Base-by-base conservation (phyloP, 2,797 vertebrate species). In the Hippoglossus hippoglossus region DNA sequence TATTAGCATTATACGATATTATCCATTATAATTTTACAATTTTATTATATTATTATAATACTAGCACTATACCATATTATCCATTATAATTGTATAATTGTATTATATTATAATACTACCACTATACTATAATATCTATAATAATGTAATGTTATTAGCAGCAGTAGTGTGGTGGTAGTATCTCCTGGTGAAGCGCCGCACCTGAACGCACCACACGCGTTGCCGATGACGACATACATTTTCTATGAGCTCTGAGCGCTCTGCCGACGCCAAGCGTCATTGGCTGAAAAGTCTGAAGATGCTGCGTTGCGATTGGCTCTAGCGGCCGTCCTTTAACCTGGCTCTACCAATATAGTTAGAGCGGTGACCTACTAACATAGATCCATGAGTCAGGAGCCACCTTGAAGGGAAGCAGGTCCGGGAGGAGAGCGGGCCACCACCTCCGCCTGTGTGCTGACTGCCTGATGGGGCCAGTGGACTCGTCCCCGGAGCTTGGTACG, bases 311-410 rank as follows among this genome's bases (percentile, higher is more conserved):
- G 15, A 94, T 94, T 94, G 94, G 94, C 81, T 73, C 41, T 2
- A 0, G 16, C 0, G 12, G 41, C 81, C 88, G 93, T 86, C 94
- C 80, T 19, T 94, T 36, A 83, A 61, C 5, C 19, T 8, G 25
- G 53, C 73, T 54, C 90, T 90, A 75, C 92, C 92, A 94, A 93
- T 93, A 77, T 91, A 80, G 64, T 92, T 87, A 83, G 83, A 24
- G 54, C 87, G 86, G 80, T 97, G 97, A 97, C 96, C 96, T 95
- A 97, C 96, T 97, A 97, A 97, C 96, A 97, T 95, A 97, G 89
- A 97, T 97, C 94, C 92, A 87, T 91, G 93, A 94, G 92, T 90
- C 92, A 89, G 91, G 52, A 63, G 81, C 87, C 87, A 90, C 85
- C 91, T 89, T 91, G 68, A 78, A 46, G 18, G 44, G 44, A 19